Conservation (phyloP, 1,140 invertebrate genomes). For the Scaptodrosophila lebanonensis region DNA sequence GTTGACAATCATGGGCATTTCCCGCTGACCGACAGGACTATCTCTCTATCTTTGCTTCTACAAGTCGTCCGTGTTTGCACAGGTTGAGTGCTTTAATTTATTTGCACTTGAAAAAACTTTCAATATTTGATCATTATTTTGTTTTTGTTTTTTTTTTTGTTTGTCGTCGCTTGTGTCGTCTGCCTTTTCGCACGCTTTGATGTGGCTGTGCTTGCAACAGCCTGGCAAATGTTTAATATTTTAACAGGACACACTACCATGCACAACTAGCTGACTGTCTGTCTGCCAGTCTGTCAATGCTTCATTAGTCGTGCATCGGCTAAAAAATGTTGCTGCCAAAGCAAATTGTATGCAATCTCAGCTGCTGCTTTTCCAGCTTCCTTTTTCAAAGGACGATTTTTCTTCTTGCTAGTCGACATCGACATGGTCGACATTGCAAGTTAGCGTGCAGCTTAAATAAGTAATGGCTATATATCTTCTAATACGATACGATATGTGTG, state of each 20-base stretch:
- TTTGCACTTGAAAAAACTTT: not conserved
- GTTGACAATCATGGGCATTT: conserved; percentile 40
- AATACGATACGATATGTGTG: conserved; percentile 15
- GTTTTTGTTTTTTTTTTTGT: not conserved
- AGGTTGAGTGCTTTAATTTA: conserved; percentile 5
- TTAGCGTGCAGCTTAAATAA: conserved; percentile 52
- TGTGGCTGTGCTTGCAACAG: not conserved
- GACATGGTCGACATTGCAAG: not conserved
- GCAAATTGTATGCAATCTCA: conserved; percentile 72
- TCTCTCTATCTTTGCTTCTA: not conserved
- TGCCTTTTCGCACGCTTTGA: not conserved
- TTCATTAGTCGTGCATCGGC: conserved; percentile 63
- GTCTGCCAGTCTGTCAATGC: conserved; percentile 42
- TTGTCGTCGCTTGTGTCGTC: not conserved
- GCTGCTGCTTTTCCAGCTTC: conserved; percentile 25
- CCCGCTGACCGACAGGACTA: conserved; percentile 4
- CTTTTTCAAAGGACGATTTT: conserved; percentile 41
- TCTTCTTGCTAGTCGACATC: no score
- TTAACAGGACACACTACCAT: conserved; percentile 23
- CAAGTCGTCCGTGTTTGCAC: no score
- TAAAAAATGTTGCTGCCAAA: conserved; percentile 64
- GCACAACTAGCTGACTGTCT: conserved; percentile 29
- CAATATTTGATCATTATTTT: not conserved
- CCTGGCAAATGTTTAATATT: not conserved
- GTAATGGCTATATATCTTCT: conserved; percentile 63